Evolutionary conservation across 2,113 vertebrate species (phyloP), one percentile per base, ranked within the genome.

Genomic region (Pangasianodon hypophthalmus): DNA sequence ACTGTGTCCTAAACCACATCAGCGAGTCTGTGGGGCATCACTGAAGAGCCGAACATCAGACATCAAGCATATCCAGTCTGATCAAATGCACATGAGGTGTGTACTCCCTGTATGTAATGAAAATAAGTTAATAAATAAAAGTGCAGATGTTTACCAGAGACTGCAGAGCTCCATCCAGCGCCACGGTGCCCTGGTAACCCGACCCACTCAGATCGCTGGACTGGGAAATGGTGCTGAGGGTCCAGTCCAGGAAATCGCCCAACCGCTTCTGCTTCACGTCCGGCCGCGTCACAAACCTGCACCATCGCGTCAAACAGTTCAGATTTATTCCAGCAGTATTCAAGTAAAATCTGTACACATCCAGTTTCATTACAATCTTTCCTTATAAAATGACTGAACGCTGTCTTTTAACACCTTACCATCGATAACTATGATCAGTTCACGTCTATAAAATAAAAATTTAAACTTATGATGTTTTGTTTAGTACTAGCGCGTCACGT

Each of bases 211-310:
- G 92, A 91, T 96, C 97, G 85, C 94, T 96, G 44, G 96, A 95
- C 81, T 94, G 94, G 52, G 97, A 94, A 92, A 99, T 92, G 13
- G 95, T 95, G 50, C 95, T 93, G 85, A 99, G 96, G 88, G 94
- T 96, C 98, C 98, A 99, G 94, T 99, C 98, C 94, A 99, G 92
- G 91, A 99, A 99, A 82, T 96, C 95, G 16, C 96, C 96, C 84
- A 98, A 95, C 90, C 95, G 93, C 92, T 97, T 98, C 93, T 96
- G 96, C 83, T 95, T 97, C 91, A 98, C 98, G 88, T 99, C 98
- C 8, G 96, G 98, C 58, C 98, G 97, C 0, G 97, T 97, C 93
- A 99, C 96, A 56, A 99, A 98, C 93, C 98, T 99, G 95, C 84
- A 85, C 9, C 89, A 67, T 89, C 89, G 90, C 37, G 41, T 1